These are phyloP conservation scores for Corythornis vintsioides DNA, from an alignment of 2,113 vertebrate genomes.

Conservation along the genomic window DNA sequence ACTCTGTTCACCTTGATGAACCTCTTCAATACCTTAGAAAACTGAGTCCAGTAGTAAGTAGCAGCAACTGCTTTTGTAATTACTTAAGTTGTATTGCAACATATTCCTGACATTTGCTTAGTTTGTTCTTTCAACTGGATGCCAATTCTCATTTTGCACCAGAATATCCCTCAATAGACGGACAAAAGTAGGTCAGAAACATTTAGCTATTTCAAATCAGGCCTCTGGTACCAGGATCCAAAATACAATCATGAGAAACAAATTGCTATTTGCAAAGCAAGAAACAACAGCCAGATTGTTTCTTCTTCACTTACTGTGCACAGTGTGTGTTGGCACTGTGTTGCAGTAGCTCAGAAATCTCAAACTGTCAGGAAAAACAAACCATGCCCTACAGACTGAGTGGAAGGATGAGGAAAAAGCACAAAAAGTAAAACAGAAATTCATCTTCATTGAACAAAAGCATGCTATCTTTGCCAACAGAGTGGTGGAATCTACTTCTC, in stretches of 20 bases:
- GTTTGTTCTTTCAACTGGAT: neutral
- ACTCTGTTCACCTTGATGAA: neutral
- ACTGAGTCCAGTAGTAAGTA: neutral
- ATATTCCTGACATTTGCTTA: neutral
- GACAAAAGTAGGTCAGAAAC: neutral
- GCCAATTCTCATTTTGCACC: neutral
- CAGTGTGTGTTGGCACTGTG: slow-evolving; percentile 71
- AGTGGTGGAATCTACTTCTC: neutral
- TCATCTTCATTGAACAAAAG: slow-evolving; percentile 67
- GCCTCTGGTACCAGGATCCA: neutral
- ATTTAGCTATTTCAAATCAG: neutral
- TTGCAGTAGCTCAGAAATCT: slow-evolving; percentile 63
- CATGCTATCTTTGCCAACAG: slow-evolving; percentile 49
- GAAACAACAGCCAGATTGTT: slow-evolving; percentile 77
- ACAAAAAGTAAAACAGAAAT: slow-evolving; percentile 46
- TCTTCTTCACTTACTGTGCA: slow-evolving; percentile 73
- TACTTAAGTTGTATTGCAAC: neutral
- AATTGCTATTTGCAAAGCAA: slow-evolving; percentile 71
- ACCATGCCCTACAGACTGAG: slow-evolving; percentile 64
- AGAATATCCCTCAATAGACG: neutral
- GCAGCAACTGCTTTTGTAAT: neutral
- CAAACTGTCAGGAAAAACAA: slow-evolving; percentile 77
- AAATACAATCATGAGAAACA: slow-evolving; percentile 56
- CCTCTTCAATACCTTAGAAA: neutral
- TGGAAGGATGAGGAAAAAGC: slow-evolving; percentile 45